Evolutionary conservation across 2,888 invertebrate species (phyloP), one percentile per base, ranked within the genome.

Genomic region (Palloptera scutellata): DNA sequence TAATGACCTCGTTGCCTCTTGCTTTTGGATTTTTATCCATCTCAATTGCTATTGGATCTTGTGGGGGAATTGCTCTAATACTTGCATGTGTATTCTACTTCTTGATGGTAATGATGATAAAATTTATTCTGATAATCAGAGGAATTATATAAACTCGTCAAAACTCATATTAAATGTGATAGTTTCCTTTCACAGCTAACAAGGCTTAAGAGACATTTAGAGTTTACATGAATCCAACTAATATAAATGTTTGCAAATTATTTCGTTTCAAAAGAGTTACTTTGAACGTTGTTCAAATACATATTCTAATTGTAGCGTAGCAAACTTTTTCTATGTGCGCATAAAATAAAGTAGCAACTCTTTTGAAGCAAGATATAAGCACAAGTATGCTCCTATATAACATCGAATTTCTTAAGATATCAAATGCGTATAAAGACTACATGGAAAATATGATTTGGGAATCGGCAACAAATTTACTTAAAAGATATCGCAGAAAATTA

Each of bases 31-130:
- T 88, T 0, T 81, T 89, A 2, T 84, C 93, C 1, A 82, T 92
- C 20, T 87, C 89, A 48, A 85, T 92, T 6, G 88, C 89, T 17
- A 86, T 89, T 13, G 84, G 89, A 13, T 90, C 93, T 0, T 93
- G 93, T 78, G 94, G 94, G 5, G 92, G 92, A 1, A 86, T 94
- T 8, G 89, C 91, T 0, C 85, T 95, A 61, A 85, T 87, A 9
- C 85, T 89, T 10, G 92, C 91, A 0, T 87, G 89, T 5, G 85
- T 89, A 0, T 90, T 91, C 79, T 92, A 92, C 80, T 90, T 91
- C 53, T 86, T 91, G 69, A 88, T 91, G 88, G 91, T 91, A 76
- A 82, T 12, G 4, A 53, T 19, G n/a, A 40, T 61, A 11, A 53
- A 41, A 19, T 55, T 41, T 43, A 55, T 51, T 62, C n/a, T 11